Conservation (phyloP, 2,113 vertebrate species). For the Circaetus cinerascens region DNA sequence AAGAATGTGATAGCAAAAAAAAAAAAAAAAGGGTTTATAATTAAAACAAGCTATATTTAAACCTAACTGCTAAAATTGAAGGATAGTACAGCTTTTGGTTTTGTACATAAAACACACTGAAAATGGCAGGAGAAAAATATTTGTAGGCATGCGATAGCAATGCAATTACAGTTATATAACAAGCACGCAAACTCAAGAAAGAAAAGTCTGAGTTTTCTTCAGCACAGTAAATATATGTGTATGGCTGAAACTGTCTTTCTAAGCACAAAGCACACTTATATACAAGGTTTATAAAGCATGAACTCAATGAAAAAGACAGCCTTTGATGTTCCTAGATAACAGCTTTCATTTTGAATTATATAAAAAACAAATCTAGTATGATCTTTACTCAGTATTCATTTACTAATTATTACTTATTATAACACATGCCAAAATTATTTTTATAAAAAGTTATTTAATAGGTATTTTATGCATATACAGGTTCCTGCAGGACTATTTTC, state of each 20-base stretch:
- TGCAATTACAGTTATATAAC: not conserved
- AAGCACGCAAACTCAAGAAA: not conserved
- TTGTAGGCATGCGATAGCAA: not conserved
- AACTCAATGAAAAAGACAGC: not conserved
- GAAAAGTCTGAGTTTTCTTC: not conserved
- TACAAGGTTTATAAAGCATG: not conserved
- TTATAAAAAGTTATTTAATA: not conserved
- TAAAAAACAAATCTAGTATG: not conserved
- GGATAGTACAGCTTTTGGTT: not conserved
- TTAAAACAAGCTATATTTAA: slow-evolving; percentile 3
- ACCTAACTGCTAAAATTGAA: not conserved
- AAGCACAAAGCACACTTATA: not conserved
- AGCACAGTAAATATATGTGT: not conserved
- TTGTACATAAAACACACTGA: not conserved
- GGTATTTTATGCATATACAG: not conserved
- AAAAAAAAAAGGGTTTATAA: not conserved
- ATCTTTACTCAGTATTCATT: not conserved
- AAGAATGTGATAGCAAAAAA: not conserved
- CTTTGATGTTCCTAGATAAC: not conserved
- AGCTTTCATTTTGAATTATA: not conserved
- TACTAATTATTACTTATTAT: not conserved
- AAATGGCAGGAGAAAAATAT: not conserved
- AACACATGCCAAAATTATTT: not conserved
- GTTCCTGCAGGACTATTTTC: not conserved
- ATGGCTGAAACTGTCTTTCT: not conserved